These are phyloP conservation scores for Melipona bicolor DNA, from an alignment of 2,888 invertebrate genomes.

Conservation along the genomic window DNA sequence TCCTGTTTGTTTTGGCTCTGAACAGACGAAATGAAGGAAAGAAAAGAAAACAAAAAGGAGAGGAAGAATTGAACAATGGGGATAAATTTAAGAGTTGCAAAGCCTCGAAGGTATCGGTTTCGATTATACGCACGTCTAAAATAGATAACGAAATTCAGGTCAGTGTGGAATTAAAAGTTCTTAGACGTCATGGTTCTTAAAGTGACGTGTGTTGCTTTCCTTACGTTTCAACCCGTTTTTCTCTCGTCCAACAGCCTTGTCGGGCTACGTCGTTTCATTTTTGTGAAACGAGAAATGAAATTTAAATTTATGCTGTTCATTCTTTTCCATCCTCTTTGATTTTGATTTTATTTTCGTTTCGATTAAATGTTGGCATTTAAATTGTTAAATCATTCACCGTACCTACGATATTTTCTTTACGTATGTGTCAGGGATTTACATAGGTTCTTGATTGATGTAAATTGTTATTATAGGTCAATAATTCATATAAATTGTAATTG, in stretches of 20 bases:
- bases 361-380: too few relatives aligned
- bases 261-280: background rate
- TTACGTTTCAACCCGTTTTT: background rate
- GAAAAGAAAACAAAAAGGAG: background rate
- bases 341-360: background rate
- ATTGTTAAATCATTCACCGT: background rate
- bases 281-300: background rate
- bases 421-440: background rate
- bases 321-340: background rate
- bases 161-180: constrained; percentile 2
- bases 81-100: constrained; percentile 5
- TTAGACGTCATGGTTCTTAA: background rate
- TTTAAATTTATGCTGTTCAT: background rate
- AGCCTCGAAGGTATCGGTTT: constrained; percentile 3
- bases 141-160: constrained; percentile 22
- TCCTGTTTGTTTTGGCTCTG: background rate
- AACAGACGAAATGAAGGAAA: background rate
- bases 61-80: background rate
- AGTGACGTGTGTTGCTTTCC: background rate
- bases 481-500: too few relatives aligned
- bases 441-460: background rate
- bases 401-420: background rate
- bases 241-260: background rate
- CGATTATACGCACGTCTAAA: constrained; percentile 13
- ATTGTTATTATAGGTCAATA: too few relatives aligned